Conservation (phyloP, 2,888 invertebrate species). For the Nysson spinosus region DNA sequence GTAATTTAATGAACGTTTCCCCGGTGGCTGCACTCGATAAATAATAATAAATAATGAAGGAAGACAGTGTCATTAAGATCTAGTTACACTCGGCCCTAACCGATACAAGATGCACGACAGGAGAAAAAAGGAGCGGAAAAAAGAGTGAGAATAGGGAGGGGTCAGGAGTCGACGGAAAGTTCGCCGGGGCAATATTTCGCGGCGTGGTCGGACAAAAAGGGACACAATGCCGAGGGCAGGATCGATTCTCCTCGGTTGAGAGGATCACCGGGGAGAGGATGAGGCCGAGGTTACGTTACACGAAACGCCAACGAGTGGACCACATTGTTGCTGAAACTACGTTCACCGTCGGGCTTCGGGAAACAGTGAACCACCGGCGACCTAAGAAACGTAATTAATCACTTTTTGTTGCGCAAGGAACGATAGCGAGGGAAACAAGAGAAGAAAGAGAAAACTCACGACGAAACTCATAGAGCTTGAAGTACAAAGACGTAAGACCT, state of each 20-base stretch:
- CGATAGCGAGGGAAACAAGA: background rate
- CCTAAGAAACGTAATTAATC: slow-evolving; percentile 73
- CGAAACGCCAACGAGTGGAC: slow-evolving; percentile 51
- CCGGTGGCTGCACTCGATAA: no score
- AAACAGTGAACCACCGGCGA: slow-evolving; percentile 67
- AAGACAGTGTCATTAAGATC: slow-evolving; percentile 51
- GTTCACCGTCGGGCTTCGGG: slow-evolving; percentile 60
- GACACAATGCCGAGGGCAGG: slow-evolving; percentile 73
- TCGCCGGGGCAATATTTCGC: slow-evolving; percentile 70
- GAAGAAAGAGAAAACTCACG: slow-evolving; percentile 9
- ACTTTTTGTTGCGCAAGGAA: slow-evolving; percentile 62
- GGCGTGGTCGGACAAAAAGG: slow-evolving; percentile 71
- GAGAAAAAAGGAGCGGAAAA: slow-evolving; percentile 15
- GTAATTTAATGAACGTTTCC: no score
- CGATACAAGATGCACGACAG: slow-evolving; percentile 35
- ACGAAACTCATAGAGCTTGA: slow-evolving; percentile 7
- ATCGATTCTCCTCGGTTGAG: slow-evolving; percentile 75
- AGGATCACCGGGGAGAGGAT: slow-evolving; percentile 52
- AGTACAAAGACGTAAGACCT: slow-evolving; percentile 4
- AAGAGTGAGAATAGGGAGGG: slow-evolving; percentile 41
- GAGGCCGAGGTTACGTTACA: slow-evolving; percentile 44
- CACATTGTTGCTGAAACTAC: slow-evolving; percentile 65
- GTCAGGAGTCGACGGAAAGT: slow-evolving; percentile 62
- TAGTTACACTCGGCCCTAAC: slow-evolving; percentile 29
- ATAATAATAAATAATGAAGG: no score